Evolutionary conservation across 2,113 vertebrate species (phyloP).

Genomic region (Lycocorax pyrrhopterus): DNA sequence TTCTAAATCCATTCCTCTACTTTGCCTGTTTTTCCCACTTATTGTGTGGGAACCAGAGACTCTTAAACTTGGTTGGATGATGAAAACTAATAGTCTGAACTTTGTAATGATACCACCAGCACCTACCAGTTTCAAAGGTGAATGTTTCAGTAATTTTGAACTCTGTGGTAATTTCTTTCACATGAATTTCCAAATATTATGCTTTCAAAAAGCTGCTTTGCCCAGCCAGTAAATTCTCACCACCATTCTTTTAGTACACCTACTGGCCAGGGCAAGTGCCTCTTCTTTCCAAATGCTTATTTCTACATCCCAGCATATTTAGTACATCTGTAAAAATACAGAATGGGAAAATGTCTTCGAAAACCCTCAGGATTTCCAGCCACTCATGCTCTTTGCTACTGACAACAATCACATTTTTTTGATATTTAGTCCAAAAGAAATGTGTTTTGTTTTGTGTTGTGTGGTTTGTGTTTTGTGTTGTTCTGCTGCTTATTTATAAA

Average conservation of each 20-base stretch:
- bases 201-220: background rate
- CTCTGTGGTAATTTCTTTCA: background rate
- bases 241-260: background rate
- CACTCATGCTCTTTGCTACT: background rate
- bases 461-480: background rate
- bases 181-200: background rate
- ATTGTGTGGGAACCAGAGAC: background rate
- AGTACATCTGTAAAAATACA: background rate
- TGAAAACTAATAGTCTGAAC: background rate
- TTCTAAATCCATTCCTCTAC: background rate
- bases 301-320: background rate
- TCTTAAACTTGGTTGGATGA: background rate
- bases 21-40: background rate
- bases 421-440: background rate
- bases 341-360: background rate
- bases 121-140: background rate
- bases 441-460: background rate
- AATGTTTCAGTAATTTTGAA: background rate
- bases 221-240: background rate
- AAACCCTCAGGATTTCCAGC: background rate
- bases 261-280: background rate
- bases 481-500: background rate
- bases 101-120: background rate
- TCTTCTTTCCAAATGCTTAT: background rate
- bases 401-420: background rate